phyloP scores from a whole-genome alignment of 2,888 invertebrate species.

The Lysandra coridon region DNA sequence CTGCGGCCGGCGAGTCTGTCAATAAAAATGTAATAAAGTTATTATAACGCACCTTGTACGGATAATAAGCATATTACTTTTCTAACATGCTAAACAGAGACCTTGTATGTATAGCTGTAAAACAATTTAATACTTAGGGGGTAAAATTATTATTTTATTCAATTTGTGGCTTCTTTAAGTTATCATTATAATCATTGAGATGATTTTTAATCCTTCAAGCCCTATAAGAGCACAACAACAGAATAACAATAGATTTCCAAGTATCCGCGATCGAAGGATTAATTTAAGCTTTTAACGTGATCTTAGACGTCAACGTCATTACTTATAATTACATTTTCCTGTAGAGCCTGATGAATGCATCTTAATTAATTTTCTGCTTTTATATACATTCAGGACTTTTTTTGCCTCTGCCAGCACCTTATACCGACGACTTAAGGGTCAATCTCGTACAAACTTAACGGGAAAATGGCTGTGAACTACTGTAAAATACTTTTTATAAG shows the following conservation, averaged over 20 bases:
- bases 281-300: constrained; percentile 51
- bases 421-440: background rate
- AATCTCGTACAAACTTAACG: background rate
- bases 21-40: no score
- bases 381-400: constrained; percentile 13
- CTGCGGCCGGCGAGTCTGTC: no score
- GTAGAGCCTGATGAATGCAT: constrained; percentile 60
- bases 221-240: no score
- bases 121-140: no score
- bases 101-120: background rate
- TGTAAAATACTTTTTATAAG: constrained; percentile 29
- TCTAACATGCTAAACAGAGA: background rate
- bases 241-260: no score
- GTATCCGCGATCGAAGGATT: constrained; percentile 3
- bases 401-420: background rate
- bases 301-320: constrained; percentile 63
- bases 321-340: constrained; percentile 68
- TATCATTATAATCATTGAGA: constrained; percentile 37
- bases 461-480: background rate
- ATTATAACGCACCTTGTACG: no score
- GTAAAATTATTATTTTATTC: background rate
- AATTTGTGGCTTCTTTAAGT: constrained; percentile 12
- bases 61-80: background rate
- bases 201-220: constrained; percentile 23
- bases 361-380: constrained; percentile 70